Base-by-base conservation (phyloP, 1,140 invertebrate genomes). In the Lepidurus arcticus region DNA sequence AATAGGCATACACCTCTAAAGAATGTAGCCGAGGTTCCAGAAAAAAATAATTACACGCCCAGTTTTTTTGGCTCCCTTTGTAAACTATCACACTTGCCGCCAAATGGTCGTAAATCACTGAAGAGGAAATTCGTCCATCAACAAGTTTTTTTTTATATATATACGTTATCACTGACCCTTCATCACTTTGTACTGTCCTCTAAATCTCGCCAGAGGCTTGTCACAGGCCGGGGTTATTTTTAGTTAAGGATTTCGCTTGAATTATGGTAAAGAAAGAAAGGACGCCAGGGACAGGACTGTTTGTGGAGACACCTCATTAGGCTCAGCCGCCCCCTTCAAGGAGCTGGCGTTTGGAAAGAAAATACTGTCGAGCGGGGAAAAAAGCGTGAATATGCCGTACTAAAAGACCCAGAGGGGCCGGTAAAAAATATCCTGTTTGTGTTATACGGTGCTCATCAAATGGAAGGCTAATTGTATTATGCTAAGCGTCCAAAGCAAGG, bases 291-390 rank as follows among this genome's bases (percentile, higher is more conserved):
- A 21, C 21, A 13, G 16, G 53, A 65, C 53, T 65, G 53, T 65
- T 65, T 65, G 53, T 16, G 13, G 53, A 65, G 53, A 65, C 53
- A 65, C 53, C 53, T 65, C 53, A 65, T 65, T 65, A 65, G 53
- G 53, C 21, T n/a, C 53, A 65, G 53, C 53, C 53, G 21, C 21
- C 53, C 53, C 53, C 53, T n/a, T 21, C 21, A 21, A 65, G 21
- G 21, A 65, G 21, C 53, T n/a, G 53, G 21, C 53, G n/a, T 65
- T 65, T 11, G 53, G n/a, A 65, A 65, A 65, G 53, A 65, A 65
- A 65, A 65, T 21, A 65, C 9, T 11, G 53, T 21, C 53, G 53
- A 21, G 13, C 16, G 9, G 21, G 21, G 8, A 65, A 65, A 65
- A 65, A 65, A 65, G 53, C 21, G 16, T 65, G 16, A 7, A 65